These are phyloP conservation scores for Panthera tigris DNA, from an alignment of 2,113 vertebrate species.

Conservation along the genomic window DNA sequence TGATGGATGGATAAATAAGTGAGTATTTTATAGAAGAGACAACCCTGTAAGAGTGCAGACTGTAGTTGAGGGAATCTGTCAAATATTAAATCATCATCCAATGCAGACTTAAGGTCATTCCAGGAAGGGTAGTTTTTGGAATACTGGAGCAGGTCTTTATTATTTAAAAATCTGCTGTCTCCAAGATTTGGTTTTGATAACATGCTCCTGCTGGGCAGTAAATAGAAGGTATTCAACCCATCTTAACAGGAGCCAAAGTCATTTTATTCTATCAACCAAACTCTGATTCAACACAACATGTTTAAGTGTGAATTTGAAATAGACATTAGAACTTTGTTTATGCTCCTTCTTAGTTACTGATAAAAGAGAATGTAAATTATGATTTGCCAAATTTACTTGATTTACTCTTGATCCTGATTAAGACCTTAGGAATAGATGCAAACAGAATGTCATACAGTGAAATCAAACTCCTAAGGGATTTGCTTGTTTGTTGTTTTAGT, in stretches of 20 bases:
- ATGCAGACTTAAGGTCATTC: background rate
- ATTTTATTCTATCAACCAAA: background rate
- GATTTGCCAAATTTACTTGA: slow-evolving; percentile 8
- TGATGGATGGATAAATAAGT: background rate
- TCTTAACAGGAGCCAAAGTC: background rate
- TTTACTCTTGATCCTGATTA: background rate
- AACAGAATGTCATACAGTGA: background rate
- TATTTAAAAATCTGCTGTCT: background rate
- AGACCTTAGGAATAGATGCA: background rate
- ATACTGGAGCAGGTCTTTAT: background rate
- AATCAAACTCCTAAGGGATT: background rate
- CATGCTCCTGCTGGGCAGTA: background rate
- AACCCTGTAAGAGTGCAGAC: background rate
- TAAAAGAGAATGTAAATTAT: background rate
- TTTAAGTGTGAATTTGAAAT: slow-evolving; percentile 46
- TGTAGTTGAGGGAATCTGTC: background rate
- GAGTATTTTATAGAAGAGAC: background rate
- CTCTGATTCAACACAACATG: background rate
- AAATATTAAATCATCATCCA: background rate
- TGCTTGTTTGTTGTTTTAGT: background rate
- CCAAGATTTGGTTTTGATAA: background rate
- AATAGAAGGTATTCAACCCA: background rate
- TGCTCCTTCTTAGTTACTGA: background rate
- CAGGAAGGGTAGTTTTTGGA: background rate
- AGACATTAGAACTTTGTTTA: background rate